Evolutionary conservation across 1,140 invertebrate species (phyloP), one percentile per base, ranked within the genome.

Genomic region (Mylabris phalerata): DNA sequence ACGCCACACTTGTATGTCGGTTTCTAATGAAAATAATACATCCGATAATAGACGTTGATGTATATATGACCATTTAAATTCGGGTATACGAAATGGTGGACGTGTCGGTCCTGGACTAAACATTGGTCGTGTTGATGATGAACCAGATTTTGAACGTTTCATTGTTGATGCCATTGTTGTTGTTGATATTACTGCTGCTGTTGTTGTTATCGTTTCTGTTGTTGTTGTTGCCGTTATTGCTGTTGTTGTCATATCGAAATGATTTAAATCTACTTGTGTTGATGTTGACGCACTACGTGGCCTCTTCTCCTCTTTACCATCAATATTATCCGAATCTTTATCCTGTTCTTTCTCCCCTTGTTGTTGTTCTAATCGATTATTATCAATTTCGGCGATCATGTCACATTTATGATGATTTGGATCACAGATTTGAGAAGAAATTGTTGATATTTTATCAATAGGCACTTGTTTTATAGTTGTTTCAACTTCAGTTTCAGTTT

Each of bases 31-130:
- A 75, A 95, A 97, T 7, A 99, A 79, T 19, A 99, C 88, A 79
- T 99, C 97, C 9, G 95, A 96, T 2, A 99, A 79, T 55, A 99
- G 78, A 62, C 94, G 82, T 75, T 99, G 94, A 78, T 99, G 98
- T 64, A 99, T 95, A 73, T 94, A 92, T 3, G 97, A 99, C 97
- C 98, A 99, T 67, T 95, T 90, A 77, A 99, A 99, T 78, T 99
- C 97, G 32, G 97, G 97, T 74, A 99, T 99, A 64, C 97, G 85
- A 78, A 99, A 99, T 0, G 96, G 94, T 24, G 96, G 95, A 65
- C 93, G 84, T 13, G 94, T 90, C 10, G 95, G 94, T 9, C 94
- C 94, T 45, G 94, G 92, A 74, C 90, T 96, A 74, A 97, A 97
- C 85, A 95, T 93, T 44, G 92, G 90, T 55, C 90, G 81, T 11